A percentile compares a stretch with the other conserved stretches of the same genome.
phyloP scores from a whole-genome alignment of 1,140 invertebrate species.

The Heliconius nattereri region DNA sequence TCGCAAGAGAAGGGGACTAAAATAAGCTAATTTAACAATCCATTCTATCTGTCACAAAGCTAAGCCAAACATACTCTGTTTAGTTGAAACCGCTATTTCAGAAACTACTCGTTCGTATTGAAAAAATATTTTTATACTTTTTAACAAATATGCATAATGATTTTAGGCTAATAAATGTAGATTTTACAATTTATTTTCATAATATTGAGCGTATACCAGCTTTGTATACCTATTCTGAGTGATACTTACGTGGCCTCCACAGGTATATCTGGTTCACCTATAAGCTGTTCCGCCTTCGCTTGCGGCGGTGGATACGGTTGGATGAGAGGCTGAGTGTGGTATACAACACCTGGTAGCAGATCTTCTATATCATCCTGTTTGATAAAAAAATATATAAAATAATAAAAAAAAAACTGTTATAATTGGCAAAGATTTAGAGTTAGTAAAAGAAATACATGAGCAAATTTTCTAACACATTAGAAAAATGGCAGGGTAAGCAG shows the following conservation, averaged over 20 bases:
- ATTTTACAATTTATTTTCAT: background rate
- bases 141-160: no score
- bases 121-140: no score
- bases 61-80: no score
- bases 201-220: conserved; percentile 3
- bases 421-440: no score
- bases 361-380: conserved; percentile 78
- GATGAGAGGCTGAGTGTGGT: conserved; percentile 85
- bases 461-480: no score
- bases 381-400: background rate
- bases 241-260: conserved; percentile 87
- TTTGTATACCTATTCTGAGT: background rate
- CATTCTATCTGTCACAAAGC: no score
- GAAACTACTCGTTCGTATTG: background rate
- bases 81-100: no score
- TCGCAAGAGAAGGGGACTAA: no score
- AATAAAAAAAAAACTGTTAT: background rate
- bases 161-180: no score
- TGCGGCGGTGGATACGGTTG: conserved; percentile 86
- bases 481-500: background rate
- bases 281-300: conserved; percentile 84
- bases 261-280: conserved; percentile 85
- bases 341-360: conserved; percentile 78
- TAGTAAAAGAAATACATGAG: no score
- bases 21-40: no score